Evolutionary conservation across 2,797 vertebrate species (phyloP).

Genomic region (Danio jaintianensis): DNA sequence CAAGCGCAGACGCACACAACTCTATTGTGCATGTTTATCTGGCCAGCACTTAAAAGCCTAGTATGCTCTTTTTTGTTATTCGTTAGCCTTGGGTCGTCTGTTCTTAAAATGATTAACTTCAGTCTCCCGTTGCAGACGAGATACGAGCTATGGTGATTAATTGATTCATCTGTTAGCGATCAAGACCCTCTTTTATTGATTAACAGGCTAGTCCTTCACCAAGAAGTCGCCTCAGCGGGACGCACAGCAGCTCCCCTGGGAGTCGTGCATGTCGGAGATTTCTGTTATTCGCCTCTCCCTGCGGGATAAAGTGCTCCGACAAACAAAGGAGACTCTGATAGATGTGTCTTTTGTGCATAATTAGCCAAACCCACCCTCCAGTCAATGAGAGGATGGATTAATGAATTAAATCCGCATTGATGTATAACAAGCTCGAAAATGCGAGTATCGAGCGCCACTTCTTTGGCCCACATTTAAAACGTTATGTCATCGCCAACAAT

Average conservation of each 20-base stretch:
- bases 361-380: constrained; percentile 72
- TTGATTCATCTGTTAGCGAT: constrained; percentile 71
- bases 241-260: constrained; percentile 47
- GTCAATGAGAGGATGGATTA: constrained; percentile 69
- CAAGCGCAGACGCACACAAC: neutral
- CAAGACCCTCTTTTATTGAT: constrained; percentile 71
- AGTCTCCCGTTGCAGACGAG: constrained; percentile 60
- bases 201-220: constrained; percentile 68
- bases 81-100: constrained; percentile 31
- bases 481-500: constrained; percentile 38
- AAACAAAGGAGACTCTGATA: constrained; percentile 74
- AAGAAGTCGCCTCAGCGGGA: constrained; percentile 53
- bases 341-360: constrained; percentile 73
- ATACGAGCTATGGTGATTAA: constrained; percentile 67
- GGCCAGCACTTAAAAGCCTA: constrained; percentile 24
- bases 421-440: constrained; percentile 67
- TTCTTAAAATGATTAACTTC: constrained; percentile 67
- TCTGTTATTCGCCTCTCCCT: constrained; percentile 56
- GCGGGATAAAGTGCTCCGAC: constrained; percentile 63
- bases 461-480: constrained; percentile 46
- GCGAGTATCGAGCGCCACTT: constrained; percentile 55
- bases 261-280: constrained; percentile 53
- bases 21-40: constrained; percentile 42
- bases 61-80: constrained; percentile 32
- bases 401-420: constrained; percentile 71